phyloP scores from a whole-genome alignment of 2,113 vertebrate genomes.

The Gobio gobio region DNA sequence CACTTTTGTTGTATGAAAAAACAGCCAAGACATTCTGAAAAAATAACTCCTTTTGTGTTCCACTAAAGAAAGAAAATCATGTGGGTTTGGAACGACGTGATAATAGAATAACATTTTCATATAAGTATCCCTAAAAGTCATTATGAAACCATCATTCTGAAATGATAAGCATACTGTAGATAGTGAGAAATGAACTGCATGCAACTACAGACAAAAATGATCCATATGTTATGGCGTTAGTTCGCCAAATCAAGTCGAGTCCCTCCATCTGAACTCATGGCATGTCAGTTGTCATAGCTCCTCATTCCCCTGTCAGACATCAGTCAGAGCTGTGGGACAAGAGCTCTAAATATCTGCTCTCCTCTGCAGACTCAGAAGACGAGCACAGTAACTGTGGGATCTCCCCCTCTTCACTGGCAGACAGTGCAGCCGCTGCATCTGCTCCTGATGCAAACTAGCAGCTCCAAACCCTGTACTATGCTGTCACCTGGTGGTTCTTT shows the following conservation, averaged over 20 bases:
- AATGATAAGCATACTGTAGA: neutral
- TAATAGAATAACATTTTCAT: neutral
- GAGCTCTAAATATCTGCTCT: slow-evolving; percentile 68
- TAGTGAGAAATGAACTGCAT: neutral
- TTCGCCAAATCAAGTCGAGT: neutral
- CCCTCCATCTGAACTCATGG: neutral
- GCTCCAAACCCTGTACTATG: slow-evolving; percentile 68
- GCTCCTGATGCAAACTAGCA: slow-evolving; percentile 75
- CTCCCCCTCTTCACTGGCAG: slow-evolving; percentile 53
- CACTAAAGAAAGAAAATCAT: neutral
- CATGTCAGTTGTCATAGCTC: neutral
- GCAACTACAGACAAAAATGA: neutral
- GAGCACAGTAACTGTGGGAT: slow-evolving; percentile 67
- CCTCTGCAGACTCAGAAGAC: slow-evolving; percentile 84
- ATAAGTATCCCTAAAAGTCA: neutral
- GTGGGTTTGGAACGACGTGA: neutral
- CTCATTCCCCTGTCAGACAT: slow-evolving; percentile 22
- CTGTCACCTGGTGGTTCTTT: slow-evolving; percentile 65
- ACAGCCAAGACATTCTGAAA: neutral
- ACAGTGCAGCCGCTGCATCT: slow-evolving; percentile 54
- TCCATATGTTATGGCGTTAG: neutral
- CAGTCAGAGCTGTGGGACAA: slow-evolving; percentile 38
- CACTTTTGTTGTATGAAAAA: neutral
- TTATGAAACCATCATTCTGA: neutral
- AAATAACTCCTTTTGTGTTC: neutral